Evolutionary conservation across 2,797 vertebrate species (phyloP).

Genomic region (Melanogrammus aeglefinus): DNA sequence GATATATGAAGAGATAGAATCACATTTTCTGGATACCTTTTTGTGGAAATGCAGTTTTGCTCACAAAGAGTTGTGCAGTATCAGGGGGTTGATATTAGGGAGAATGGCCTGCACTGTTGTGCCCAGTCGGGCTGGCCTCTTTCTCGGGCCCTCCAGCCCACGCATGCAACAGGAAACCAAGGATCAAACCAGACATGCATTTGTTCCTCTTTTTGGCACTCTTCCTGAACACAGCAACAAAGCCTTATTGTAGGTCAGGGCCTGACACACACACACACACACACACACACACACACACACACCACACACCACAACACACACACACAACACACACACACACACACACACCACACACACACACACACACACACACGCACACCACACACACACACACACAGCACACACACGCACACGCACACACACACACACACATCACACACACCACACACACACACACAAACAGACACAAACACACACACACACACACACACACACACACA

Average conservation of each 20-base stretch:
- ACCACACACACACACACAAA: too few relatives aligned
- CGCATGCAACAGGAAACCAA: slow-evolving; percentile 12
- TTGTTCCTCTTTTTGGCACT: slow-evolving; percentile 21
- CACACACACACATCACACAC: too few relatives aligned
- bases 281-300: slow-evolving; percentile 24
- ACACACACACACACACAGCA: too few relatives aligned
- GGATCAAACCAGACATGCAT: slow-evolving; percentile 28
- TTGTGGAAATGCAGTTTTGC: too few relatives aligned
- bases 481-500: background rate
- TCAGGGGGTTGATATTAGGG: too few relatives aligned
- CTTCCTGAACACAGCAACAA: slow-evolving; percentile 28
- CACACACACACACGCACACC: background rate
- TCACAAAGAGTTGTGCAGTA: too few relatives aligned
- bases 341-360: slow-evolving; percentile 12
- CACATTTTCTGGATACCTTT: too few relatives aligned
- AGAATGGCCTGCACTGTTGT: too few relatives aligned
- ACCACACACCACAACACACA: slow-evolving; percentile 6
- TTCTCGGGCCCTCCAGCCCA: slow-evolving; percentile 4
- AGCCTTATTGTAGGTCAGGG: slow-evolving; percentile 31
- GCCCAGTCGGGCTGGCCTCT: background rate
- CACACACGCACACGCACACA: too few relatives aligned
- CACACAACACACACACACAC: slow-evolving; percentile 11
- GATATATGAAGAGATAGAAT: too few relatives aligned
- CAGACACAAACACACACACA: background rate
- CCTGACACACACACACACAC: slow-evolving; percentile 16